Evolutionary conservation across 1,140 invertebrate genomes (phyloP), one percentile per base, ranked within the genome.

Genomic region (Zaprionus capensis): DNA sequence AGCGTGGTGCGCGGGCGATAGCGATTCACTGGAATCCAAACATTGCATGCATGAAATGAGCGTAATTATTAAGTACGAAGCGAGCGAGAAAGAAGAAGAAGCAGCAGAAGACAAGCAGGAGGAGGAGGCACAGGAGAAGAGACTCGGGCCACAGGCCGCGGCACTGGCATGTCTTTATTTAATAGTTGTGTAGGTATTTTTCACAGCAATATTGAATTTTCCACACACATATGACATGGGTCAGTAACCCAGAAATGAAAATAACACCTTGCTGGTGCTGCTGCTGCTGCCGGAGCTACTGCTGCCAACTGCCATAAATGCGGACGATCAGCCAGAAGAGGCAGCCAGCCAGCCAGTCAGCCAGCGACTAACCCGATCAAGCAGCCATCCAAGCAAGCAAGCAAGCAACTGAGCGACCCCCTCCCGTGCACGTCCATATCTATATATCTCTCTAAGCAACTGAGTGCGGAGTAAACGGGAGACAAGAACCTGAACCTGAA

Each of bases 171-270:
- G 84, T 87, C 84, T 87, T 88, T 88, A 88, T 90, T 87, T 87
- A 87, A 87, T 87, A 87, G 84, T 88, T 87, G 80, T 87, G 77
- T 87, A 90, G 90, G 81, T 88, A 88, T 90, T 82, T 90, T 91
- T 91, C 86, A 90, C 85, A 91, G 85, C 86, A 91, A 90, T 88
- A 88, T 88, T 88, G 86, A 88, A 88, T 91, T 88, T 88, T 88
- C 84, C 85, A 78, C 84, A 91, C 81, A 90, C 86, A 85, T 82
- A 87, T 90, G 85, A 88, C 85, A 91, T 90, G 85, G 85, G 85
- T 88, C 86, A 88, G 85, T 88, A 88, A 88, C 85, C 85, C 76
- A 88, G 85, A 88, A 91, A 90, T 88, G 82, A 88, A 88, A 88
- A 91, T 88, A 90, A 88, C 84, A 90, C 86, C 84, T 90, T 85